Evolutionary conservation across 2,888 invertebrate species (phyloP).

Genomic region (Augochlorella aurata): DNA sequence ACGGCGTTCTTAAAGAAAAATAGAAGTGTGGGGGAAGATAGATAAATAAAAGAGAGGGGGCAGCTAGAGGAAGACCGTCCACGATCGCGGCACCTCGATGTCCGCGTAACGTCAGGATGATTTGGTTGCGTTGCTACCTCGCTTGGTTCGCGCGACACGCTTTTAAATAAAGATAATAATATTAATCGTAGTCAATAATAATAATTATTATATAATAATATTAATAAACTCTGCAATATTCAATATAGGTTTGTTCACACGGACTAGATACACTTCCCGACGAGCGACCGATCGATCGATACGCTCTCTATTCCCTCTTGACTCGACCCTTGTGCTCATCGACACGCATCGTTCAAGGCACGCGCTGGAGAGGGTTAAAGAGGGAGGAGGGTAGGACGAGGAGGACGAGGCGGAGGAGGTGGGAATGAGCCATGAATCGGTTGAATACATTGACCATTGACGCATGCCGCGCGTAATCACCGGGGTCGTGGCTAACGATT

Average conservation of each 20-base stretch:
- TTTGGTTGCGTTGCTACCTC: conserved; percentile 15
- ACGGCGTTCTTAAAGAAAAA: conserved; percentile 8
- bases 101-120: conserved; percentile 13
- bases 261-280: conserved; percentile 77
- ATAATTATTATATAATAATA: conserved; percentile 69
- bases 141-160: conserved; percentile 27
- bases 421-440: conserved; percentile 52
- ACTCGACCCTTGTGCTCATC: conserved; percentile 54
- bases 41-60: conserved; percentile 40
- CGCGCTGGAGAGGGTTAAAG: not conserved
- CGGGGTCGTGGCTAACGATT: conserved; percentile 52
- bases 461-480: conserved; percentile 47
- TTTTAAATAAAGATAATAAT: conserved; percentile 48
- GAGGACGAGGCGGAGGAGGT: not conserved
- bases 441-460: conserved; percentile 55
- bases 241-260: conserved; percentile 79
- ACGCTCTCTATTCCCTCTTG: conserved; percentile 51
- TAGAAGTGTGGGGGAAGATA: not conserved
- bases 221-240: conserved; percentile 79
- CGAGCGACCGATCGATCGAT: conserved; percentile 56
- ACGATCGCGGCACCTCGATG: conserved; percentile 20
- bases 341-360: conserved; percentile 30
- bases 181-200: conserved; percentile 37
- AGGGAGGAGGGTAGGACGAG: conserved; percentile 15
- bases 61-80: conserved; percentile 43